Evolutionary conservation across 2,113 vertebrate genomes (phyloP).

Genomic region (Empidonax alnorum): DNA sequence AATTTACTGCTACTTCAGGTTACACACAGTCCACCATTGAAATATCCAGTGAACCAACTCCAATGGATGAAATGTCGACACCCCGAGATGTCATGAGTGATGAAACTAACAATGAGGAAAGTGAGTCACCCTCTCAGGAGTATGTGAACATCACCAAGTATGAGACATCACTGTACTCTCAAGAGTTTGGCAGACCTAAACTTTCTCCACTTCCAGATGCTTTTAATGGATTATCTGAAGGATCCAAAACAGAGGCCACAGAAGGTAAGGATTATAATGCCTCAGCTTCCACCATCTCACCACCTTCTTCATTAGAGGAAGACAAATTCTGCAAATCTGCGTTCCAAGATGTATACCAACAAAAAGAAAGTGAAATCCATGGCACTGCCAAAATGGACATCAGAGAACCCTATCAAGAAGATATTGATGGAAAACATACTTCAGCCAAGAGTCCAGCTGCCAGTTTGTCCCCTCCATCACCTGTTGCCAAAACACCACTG

Average conservation of each 20-base stretch:
- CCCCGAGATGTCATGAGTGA: constrained; percentile 91
- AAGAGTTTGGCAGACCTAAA: constrained; percentile 78
- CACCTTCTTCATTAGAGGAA: constrained; percentile 89
- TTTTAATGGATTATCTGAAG: constrained; percentile 79
- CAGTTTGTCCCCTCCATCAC: constrained; percentile 77
- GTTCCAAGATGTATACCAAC: constrained; percentile 70
- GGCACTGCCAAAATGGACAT: constrained; percentile 58
- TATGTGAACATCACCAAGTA: constrained; percentile 80
- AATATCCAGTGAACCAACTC: constrained; percentile 92
- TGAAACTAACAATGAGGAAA: constrained; percentile 91
- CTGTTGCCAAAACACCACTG: constrained; percentile 87
- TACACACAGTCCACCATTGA: constrained; percentile 93
- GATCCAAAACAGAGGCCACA: constrained; percentile 88
- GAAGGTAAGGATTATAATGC: constrained; percentile 89
- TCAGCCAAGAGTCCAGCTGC: constrained; percentile 68
- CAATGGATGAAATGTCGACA: constrained; percentile 95
- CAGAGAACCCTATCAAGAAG: constrained; percentile 54
- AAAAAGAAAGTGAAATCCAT: constrained; percentile 58
- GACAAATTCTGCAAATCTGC: constrained; percentile 83
- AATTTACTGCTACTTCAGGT: constrained; percentile 88
- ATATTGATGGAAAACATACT: constrained; percentile 65
- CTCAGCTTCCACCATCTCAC: constrained; percentile 92
- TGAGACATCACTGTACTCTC: constrained; percentile 75
- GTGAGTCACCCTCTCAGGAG: constrained; percentile 87
- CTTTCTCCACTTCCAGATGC: constrained; percentile 77